Evolutionary conservation across 2,797 vertebrate species (phyloP).

Genomic region (Diplodus puntazzo): DNA sequence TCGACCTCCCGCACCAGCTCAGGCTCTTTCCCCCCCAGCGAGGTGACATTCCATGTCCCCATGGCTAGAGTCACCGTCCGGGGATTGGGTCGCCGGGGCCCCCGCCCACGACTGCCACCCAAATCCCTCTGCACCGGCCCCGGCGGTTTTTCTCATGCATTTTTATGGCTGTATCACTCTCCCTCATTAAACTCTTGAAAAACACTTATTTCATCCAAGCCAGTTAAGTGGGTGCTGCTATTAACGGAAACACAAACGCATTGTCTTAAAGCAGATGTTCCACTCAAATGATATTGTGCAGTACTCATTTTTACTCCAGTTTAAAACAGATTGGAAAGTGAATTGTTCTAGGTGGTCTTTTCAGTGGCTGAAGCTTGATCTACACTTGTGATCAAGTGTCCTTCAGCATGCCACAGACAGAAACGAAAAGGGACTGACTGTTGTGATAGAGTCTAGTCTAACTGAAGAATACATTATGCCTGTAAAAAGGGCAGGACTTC

Average conservation of each 20-base stretch:
- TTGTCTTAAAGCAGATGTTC: constrained; percentile 66
- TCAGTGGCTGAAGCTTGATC: constrained; percentile 29
- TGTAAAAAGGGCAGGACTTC: no score
- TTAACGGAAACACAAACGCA: constrained; percentile 58
- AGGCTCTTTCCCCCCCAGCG: no score
- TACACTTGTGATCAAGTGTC: constrained; percentile 30
- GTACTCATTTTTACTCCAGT: constrained; percentile 22
- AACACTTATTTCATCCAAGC: constrained; percentile 53
- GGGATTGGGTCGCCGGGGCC: no score
- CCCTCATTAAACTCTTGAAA: constrained; percentile 68
- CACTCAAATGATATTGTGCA: constrained; percentile 22
- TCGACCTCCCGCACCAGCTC: no score
- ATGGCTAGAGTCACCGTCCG: no score
- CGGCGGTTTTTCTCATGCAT: constrained; percentile 41
- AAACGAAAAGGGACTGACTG: constrained; percentile 6
- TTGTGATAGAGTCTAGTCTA: not conserved
- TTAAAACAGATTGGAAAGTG: constrained; percentile 7
- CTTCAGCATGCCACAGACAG: constrained; percentile 14
- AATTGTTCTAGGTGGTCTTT: constrained; percentile 41
- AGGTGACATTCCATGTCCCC: no score
- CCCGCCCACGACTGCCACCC: no score
- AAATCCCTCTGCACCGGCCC: no score
- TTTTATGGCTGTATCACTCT: constrained; percentile 42
- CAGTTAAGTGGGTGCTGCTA: constrained; percentile 44
- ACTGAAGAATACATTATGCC: no score